Evolutionary conservation across 2,797 vertebrate species (phyloP).

Genomic region (Acrocephalus scirpaceus): DNA sequence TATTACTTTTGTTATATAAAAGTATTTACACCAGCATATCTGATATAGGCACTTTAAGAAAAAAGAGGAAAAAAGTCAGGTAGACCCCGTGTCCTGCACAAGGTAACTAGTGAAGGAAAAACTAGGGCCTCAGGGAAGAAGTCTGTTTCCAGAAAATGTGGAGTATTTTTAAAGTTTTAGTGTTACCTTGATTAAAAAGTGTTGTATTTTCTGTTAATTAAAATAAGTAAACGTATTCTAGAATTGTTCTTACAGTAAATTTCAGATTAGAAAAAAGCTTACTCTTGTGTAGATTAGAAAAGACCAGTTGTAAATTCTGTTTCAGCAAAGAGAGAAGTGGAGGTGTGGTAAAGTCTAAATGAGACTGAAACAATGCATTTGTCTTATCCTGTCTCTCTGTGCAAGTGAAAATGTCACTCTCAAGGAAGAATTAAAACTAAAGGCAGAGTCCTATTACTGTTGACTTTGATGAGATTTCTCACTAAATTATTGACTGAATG

Average conservation of each 20-base stretch:
- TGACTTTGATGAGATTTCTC: neutral
- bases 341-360: neutral
- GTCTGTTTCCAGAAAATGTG: neutral
- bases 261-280: neutral
- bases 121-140: neutral
- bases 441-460: neutral
- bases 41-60: constrained; percentile 8
- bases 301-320: neutral
- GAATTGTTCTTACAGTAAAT: neutral
- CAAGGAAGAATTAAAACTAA: neutral
- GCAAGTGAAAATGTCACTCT: neutral
- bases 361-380: neutral
- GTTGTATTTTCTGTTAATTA: neutral
- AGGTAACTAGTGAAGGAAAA: neutral
- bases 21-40: constrained; percentile 27
- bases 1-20: neutral
- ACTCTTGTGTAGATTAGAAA: neutral
- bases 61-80: neutral
- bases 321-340: neutral
- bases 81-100: neutral
- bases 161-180: neutral
- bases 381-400: neutral
- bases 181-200: neutral
- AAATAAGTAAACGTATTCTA: neutral
- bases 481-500: neutral